Evolutionary conservation across 2,797 vertebrate species (phyloP).

Genomic region (Gymnopithys bicolor): DNA sequence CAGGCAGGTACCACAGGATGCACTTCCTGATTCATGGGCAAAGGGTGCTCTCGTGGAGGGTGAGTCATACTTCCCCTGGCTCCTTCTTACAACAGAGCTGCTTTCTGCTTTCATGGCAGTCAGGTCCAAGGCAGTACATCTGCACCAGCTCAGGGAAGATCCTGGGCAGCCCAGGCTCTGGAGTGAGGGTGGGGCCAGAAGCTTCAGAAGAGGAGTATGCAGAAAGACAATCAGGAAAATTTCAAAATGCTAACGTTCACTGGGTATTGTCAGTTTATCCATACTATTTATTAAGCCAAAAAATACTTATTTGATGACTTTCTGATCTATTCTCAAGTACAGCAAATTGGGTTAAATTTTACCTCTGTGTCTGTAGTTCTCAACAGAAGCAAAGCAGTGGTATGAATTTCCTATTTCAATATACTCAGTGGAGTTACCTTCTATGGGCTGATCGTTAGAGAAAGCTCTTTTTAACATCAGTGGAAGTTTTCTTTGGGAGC

Average conservation of each 20-base stretch:
- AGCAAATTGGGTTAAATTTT: not conserved
- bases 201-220: not conserved
- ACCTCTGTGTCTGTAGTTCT: fast-evolving
- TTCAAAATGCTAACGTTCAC: not conserved
- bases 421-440: not conserved
- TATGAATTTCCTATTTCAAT: not conserved
- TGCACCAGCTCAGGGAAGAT: not conserved
- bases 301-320: not conserved
- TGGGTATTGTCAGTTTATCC: not conserved
- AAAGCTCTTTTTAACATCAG: not conserved
- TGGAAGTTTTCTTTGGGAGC: not conserved
- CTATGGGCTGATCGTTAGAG: not conserved
- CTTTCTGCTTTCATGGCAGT: not conserved
- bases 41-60: not conserved
- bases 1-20: not conserved
- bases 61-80: fast-evolving
- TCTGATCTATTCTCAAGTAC: not conserved
- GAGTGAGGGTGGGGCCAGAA: not conserved
- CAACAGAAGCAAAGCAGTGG: fast-evolving
- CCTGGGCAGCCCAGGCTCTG: not conserved
- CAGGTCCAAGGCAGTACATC: not conserved
- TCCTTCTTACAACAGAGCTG: not conserved
- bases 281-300: not conserved
- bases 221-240: not conserved
- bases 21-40: not conserved